phyloP scores from a whole-genome alignment of 2,888 invertebrate genomes.

The Calameuta idolon region DNA sequence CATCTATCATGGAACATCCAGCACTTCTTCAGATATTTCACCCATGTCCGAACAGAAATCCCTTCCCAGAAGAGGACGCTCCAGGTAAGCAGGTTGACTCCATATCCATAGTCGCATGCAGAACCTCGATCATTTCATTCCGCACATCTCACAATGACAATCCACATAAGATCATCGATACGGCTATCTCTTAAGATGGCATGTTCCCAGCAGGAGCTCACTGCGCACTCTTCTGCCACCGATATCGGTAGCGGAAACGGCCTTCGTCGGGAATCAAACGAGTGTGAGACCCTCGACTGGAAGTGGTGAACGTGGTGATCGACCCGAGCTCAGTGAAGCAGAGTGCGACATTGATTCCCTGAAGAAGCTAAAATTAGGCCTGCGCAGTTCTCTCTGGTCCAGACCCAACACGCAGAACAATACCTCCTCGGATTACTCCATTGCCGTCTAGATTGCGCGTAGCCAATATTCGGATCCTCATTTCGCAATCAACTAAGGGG shows the following conservation, averaged over 20 bases:
- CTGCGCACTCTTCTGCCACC: constrained; percentile 76
- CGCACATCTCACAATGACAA: not conserved
- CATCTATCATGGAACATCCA: constrained; percentile 81
- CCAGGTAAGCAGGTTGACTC: constrained; percentile 69
- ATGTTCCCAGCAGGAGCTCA: constrained; percentile 69
- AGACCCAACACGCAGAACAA: constrained; percentile 72
- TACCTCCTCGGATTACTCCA: constrained; percentile 80
- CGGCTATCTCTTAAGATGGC: constrained; percentile 66
- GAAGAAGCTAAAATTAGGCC: constrained; percentile 78
- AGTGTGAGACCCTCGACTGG: constrained; percentile 41
- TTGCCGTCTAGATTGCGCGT: constrained; percentile 74
- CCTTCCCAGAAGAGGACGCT: constrained; percentile 77
- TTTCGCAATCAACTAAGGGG: not conserved
- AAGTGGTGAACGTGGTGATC: constrained; percentile 65
- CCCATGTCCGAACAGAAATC: constrained; percentile 84
- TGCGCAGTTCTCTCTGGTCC: constrained; percentile 79
- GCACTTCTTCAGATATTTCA: constrained; percentile 82
- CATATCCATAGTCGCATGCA: not conserved
- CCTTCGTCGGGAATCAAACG: constrained; percentile 64
- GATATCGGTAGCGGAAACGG: constrained; percentile 72
- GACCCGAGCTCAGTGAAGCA: constrained; percentile 76
- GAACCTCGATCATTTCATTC: not conserved
- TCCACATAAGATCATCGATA: constrained; percentile 2
- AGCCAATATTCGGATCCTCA: constrained; percentile 16
- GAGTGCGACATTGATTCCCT: constrained; percentile 81